These are phyloP conservation scores for Tenualosa ilisha DNA, from an alignment of 2,797 vertebrate species.

Conservation along the genomic window DNA sequence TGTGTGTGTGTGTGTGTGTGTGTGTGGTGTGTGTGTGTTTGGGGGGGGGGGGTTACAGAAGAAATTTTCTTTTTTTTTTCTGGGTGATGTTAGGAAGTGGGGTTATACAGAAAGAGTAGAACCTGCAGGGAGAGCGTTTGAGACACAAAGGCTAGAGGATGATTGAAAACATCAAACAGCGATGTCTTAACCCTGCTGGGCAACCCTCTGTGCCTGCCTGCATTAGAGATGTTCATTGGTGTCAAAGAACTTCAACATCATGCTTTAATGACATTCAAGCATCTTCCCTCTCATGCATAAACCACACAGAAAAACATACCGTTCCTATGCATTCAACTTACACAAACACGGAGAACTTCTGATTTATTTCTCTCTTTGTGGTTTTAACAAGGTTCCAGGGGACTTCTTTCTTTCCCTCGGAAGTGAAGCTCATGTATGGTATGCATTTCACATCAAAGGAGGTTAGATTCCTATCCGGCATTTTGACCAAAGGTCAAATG, in stretches of 20 bases:
- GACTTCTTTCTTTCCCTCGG: slow-evolving; percentile 54
- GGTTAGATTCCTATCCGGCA: slow-evolving; percentile 73
- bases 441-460: slow-evolving; percentile 78
- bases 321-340: slow-evolving; percentile 78
- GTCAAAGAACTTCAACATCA: slow-evolving; percentile 64
- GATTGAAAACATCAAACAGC: slow-evolving; percentile 84
- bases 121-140: slow-evolving; percentile 69
- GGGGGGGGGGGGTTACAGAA: slow-evolving; percentile 43
- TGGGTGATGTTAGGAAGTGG: too few relatives aligned
- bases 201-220: slow-evolving; percentile 71
- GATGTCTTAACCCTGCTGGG: slow-evolving; percentile 64
- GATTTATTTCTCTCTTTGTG: slow-evolving; percentile 74
- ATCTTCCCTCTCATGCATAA: slow-evolving; percentile 69
- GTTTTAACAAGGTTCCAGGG: slow-evolving; percentile 83
- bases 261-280: slow-evolving; percentile 69
- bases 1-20: background rate
- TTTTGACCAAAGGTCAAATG: slow-evolving; percentile 74
- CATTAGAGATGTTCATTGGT: slow-evolving; percentile 73
- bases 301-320: slow-evolving; percentile 68
- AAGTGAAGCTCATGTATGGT: slow-evolving; percentile 60
- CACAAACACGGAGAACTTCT: slow-evolving; percentile 78
- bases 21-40: background rate
- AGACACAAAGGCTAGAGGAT: slow-evolving; percentile 75
- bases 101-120: slow-evolving; percentile 77
- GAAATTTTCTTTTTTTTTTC: slow-evolving; percentile 53